Percentiles rank a stretch among this genome's conserved stretches.
phyloP scores from a whole-genome alignment of 2,888 invertebrate genomes.

The Pristionchus maxplancki region DNA sequence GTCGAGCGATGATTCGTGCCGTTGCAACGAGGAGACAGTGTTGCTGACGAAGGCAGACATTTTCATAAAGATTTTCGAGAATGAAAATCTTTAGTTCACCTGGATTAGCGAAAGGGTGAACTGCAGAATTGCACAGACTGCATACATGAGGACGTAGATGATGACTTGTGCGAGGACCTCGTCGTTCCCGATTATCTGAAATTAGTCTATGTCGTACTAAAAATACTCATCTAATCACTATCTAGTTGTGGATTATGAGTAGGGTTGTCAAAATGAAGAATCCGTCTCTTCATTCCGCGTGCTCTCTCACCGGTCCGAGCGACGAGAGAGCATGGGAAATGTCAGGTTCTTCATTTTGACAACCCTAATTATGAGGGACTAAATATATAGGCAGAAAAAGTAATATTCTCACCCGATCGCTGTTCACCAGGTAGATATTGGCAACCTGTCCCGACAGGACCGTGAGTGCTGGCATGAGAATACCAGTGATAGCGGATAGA shows the following conservation, averaged over 20 bases:
- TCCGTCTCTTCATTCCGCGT: no score
- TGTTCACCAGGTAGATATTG: neutral
- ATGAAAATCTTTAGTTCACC: no score
- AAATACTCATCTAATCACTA: no score
- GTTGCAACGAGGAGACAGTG: neutral
- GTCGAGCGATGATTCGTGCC: slow-evolving; percentile 14
- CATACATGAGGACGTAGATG: slow-evolving; percentile 1
- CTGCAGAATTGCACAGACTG: neutral
- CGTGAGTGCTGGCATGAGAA: slow-evolving; percentile 7
- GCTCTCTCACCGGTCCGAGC: no score
- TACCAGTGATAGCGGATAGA: neutral
- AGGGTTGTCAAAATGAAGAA: no score
- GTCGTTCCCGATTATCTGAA: slow-evolving; percentile 11
- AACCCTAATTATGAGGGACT: no score
- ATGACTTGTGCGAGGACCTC: slow-evolving; percentile 10
- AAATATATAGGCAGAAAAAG: no score
- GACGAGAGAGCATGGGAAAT: no score
- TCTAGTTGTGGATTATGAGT: no score
- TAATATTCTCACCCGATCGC: no score
- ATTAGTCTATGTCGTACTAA: neutral
- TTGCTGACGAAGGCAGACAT: neutral
- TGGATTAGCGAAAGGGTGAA: neutral
- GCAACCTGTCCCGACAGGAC: neutral
- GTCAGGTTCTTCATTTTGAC: no score
- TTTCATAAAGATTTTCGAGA: no score